Evolutionary conservation across 2,113 vertebrate genomes (phyloP).

Genomic region (Mastomys coucha): DNA sequence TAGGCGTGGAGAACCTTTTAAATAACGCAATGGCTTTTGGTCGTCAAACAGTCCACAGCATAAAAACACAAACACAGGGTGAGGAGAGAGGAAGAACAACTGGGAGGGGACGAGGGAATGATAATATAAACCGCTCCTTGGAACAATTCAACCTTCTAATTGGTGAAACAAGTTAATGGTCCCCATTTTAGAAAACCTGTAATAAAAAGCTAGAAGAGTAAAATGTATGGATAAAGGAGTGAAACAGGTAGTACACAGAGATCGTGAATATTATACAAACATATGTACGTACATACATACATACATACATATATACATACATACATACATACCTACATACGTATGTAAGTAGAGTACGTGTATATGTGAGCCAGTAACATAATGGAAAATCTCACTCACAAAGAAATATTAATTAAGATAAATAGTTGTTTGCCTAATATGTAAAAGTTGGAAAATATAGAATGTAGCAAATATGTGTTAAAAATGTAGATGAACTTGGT

Average conservation of each 20-base stretch:
- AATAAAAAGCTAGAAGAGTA: background rate
- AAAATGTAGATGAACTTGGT: background rate
- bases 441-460: background rate
- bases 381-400: background rate
- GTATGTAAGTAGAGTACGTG: background rate
- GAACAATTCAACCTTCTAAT: background rate
- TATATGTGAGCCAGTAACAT: background rate
- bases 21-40: background rate
- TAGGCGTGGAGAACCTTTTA: background rate
- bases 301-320: no score
- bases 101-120: background rate
- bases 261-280: background rate
- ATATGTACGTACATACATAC: background rate
- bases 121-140: background rate
- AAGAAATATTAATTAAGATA: background rate
- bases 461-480: background rate
- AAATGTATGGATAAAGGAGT: background rate
- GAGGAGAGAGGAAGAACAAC: background rate
- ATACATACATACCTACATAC: no score
- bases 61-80: background rate
- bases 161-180: background rate
- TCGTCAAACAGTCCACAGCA: background rate
- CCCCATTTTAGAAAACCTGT: background rate
- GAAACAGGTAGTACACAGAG: background rate
- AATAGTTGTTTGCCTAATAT: background rate